phyloP scores from a whole-genome alignment of 2,888 invertebrate genomes.

The Scaptomyza cyrtandrae region DNA sequence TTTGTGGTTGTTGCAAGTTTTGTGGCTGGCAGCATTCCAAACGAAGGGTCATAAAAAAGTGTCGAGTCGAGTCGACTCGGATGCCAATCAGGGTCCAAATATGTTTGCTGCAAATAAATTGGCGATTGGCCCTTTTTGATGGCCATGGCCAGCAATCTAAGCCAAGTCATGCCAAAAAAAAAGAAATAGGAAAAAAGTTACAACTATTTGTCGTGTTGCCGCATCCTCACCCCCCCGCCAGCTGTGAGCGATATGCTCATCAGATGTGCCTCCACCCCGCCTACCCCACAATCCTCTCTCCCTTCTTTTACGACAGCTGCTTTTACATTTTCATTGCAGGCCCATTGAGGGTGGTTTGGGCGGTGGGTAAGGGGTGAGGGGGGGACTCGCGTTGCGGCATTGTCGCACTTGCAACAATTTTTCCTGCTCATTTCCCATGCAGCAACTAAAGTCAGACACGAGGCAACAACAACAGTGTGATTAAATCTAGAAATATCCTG shows the following conservation, averaged over 20 bases:
- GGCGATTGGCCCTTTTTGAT: constrained; percentile 49
- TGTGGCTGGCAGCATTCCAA: constrained; percentile 54
- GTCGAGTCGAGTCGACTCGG: constrained; percentile 49
- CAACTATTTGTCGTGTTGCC: constrained; percentile 29
- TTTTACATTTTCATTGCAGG: constrained; percentile 75
- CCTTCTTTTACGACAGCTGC: constrained; percentile 25
- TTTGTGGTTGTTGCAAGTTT: background rate
- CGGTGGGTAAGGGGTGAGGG: background rate
- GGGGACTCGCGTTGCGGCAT: constrained; percentile 2
- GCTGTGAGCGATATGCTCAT: constrained; percentile 36
- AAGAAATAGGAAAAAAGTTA: no score
- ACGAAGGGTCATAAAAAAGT: constrained; percentile 35
- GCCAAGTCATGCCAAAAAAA: background rate
- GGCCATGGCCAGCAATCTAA: constrained; percentile 33
- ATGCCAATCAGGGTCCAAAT: constrained; percentile 62
- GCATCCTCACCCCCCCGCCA: constrained; percentile 15
- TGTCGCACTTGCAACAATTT: constrained; percentile 63
- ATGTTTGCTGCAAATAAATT: constrained; percentile 77
- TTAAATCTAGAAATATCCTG: background rate
- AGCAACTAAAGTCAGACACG: constrained; percentile 30
- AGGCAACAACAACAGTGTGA: constrained; percentile 26
- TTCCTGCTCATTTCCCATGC: constrained; percentile 71
- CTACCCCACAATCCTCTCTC: background rate
- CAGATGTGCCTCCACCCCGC: constrained; percentile 16
- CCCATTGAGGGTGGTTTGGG: constrained; percentile 22